phyloP scores from a whole-genome alignment of 2,888 invertebrate genomes.

The Amiota minor region DNA sequence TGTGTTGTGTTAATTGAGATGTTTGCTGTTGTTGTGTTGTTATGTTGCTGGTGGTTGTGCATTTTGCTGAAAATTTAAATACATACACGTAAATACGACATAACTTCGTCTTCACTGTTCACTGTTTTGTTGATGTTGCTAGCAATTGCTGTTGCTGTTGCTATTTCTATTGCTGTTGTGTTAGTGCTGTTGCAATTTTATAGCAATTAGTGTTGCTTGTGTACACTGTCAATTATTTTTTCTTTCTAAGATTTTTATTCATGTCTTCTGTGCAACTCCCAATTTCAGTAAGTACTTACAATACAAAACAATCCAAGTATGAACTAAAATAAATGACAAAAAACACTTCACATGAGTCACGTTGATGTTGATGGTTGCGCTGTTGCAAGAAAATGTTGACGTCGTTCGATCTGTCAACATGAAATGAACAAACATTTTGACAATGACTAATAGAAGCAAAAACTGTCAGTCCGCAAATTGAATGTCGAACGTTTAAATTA shows the following conservation, averaged over 20 bases:
- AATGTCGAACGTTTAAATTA: conserved; percentile 27
- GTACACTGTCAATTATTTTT: conserved; percentile 51
- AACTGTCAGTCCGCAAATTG: conserved; percentile 26
- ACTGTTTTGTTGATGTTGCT: conserved; percentile 42
- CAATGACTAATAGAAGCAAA: conserved; percentile 26
- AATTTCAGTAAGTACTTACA: neutral
- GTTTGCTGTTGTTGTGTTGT: conserved; percentile 11
- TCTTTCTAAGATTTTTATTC: neutral
- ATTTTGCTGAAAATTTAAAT: conserved; percentile 30
- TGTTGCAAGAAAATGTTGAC: neutral
- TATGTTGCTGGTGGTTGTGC: conserved; percentile 14
- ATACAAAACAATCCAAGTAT: no score
- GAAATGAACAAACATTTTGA: conserved; percentile 8
- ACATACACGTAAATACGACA: conserved; percentile 18
- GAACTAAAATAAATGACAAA: no score
- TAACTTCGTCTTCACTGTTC: conserved; percentile 32
- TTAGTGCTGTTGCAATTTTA: conserved; percentile 50
- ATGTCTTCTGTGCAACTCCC: conserved; percentile 15
- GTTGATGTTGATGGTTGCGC: conserved; percentile 31
- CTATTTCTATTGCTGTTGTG: conserved; percentile 29
- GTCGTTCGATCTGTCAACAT: conserved; percentile 12
- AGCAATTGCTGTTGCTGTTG: conserved; percentile 29
- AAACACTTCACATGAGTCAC: conserved; percentile 40
- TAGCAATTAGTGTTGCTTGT: conserved; percentile 61
- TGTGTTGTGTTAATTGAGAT: conserved; percentile 42